A percentile compares a stretch with the other conserved stretches of the same genome.
phyloP scores from a whole-genome alignment of 2,888 invertebrate species.

The Apantesis nais region DNA sequence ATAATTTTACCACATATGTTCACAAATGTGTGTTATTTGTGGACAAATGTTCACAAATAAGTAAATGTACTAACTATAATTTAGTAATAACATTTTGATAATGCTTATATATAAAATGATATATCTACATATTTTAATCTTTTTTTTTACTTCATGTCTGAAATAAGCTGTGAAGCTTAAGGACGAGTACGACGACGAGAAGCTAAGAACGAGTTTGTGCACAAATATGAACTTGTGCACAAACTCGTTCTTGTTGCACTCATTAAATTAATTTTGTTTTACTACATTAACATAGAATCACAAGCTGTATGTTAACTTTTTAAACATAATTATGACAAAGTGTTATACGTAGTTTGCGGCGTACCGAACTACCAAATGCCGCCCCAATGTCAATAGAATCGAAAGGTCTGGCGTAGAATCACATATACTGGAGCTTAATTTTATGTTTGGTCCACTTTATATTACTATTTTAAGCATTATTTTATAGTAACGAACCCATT shows the following conservation, averaged over 20 bases:
- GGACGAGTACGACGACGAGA: too few relatives aligned
- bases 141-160: background rate
- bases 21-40: too few relatives aligned
- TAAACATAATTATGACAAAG: background rate
- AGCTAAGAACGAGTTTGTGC: too few relatives aligned
- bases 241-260: constrained; percentile 24
- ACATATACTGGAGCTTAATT: background rate
- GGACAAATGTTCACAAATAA: too few relatives aligned
- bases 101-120: constrained; percentile 20
- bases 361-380: background rate
- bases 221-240: background rate
- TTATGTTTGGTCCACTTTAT: background rate
- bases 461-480: background rate
- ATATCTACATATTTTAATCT: constrained; percentile 26
- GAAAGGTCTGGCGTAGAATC: background rate
- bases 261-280: constrained; percentile 29
- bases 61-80: too few relatives aligned
- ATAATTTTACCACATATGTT: too few relatives aligned
- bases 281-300: background rate
- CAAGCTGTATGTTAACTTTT: constrained; percentile 10
- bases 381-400: constrained; percentile 8
- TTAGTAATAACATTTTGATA: too few relatives aligned
- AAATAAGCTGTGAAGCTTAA: too few relatives aligned
- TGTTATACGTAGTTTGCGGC: background rate
- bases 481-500: background rate